Conservation (phyloP, 2,888 invertebrate genomes). For the Cacoxenus indagator region DNA sequence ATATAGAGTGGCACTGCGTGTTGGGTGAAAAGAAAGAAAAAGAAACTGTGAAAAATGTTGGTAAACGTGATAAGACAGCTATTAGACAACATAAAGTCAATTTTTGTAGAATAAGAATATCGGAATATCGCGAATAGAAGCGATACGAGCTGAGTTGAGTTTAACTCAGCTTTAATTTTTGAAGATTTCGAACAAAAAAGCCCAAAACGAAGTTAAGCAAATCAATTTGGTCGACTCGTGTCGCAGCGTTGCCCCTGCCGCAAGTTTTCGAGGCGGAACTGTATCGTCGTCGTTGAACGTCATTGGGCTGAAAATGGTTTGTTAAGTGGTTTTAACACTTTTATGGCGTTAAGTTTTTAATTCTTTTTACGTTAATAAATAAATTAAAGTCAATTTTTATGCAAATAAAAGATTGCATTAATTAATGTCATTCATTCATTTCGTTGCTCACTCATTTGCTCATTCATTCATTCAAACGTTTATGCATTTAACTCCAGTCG, state of each 20-base stretch:
- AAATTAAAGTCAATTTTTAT: conserved; percentile 58
- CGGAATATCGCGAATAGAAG: background rate
- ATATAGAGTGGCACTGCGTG: too few species aligned
- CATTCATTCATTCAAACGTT: conserved; percentile 31
- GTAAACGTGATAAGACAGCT: conserved; percentile 35
- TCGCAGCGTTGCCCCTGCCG: background rate
- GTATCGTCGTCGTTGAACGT: background rate
- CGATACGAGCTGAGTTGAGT: background rate
- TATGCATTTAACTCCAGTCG: background rate
- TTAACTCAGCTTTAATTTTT: background rate
- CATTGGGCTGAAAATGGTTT: conserved; percentile 28
- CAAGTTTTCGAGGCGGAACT: too few species aligned
- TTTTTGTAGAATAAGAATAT: conserved; percentile 35
- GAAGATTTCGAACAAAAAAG: background rate
- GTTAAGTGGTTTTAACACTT: conserved; percentile 68
- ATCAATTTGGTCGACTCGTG: background rate
- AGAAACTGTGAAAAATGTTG: conserved; percentile 14
- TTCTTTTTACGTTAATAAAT: conserved; percentile 61
- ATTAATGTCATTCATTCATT: conserved; percentile 44
- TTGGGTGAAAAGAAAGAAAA: background rate
- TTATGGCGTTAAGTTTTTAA: conserved; percentile 66
- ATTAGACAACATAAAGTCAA: conserved; percentile 40
- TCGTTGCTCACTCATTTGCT: conserved; percentile 32
- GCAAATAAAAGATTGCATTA: conserved; percentile 54
- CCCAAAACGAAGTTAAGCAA: background rate